These are phyloP conservation scores for Lithodes maja DNA, from an alignment of 2,888 invertebrate genomes.

Conservation along the genomic window DNA sequence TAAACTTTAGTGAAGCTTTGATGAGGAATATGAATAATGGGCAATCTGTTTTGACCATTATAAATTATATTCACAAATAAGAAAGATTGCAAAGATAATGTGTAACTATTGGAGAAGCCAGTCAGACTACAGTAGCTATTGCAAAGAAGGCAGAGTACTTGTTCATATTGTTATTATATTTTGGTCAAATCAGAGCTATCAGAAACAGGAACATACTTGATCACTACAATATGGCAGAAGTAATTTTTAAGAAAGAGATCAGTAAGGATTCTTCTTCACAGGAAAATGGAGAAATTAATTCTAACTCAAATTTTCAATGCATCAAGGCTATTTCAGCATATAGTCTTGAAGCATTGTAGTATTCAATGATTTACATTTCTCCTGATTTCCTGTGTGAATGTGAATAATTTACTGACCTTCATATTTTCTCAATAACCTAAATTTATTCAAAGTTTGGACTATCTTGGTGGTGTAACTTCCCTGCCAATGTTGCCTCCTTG, in stretches of 20 bases:
- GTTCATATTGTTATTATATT: too few relatives aligned
- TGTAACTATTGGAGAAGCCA: too few relatives aligned
- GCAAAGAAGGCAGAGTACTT: too few relatives aligned
- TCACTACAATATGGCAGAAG: background rate
- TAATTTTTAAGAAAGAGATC: background rate
- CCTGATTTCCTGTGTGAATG: background rate
- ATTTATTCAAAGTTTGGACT: background rate
- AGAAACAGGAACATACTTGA: background rate
- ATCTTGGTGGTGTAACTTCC: conserved; percentile 3
- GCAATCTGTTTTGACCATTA: too few relatives aligned
- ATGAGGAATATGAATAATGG: too few relatives aligned
- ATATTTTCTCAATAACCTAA: background rate
- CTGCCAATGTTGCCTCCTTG: background rate
- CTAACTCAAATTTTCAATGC: background rate
- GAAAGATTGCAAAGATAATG: too few relatives aligned
- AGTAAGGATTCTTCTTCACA: background rate
- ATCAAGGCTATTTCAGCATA: background rate
- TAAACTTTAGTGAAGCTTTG: too few relatives aligned
- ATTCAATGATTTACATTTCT: background rate
- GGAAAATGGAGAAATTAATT: background rate
- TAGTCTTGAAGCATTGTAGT: background rate
- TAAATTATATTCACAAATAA: too few relatives aligned
- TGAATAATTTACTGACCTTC: background rate
- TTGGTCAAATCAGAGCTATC: too few relatives aligned
- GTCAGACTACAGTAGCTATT: too few relatives aligned